A percentile compares a stretch with the other conserved stretches of the same genome.
phyloP scores from a whole-genome alignment of 2,113 vertebrate genomes.

The Meles meles region DNA sequence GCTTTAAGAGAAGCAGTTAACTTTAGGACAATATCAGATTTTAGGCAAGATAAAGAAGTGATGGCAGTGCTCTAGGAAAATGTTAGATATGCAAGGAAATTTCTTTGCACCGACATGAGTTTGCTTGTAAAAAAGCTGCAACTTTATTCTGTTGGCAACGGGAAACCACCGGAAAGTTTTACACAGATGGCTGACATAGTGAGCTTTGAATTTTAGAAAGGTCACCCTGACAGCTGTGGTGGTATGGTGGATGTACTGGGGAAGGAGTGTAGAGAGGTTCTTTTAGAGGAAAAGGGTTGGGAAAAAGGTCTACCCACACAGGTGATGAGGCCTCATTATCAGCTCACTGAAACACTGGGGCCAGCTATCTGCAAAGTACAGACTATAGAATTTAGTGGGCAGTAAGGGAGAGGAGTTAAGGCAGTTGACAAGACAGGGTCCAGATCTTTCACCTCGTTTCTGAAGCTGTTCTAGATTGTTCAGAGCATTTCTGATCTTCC shows the following conservation, averaged over 20 bases:
- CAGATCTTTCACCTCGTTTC: background rate
- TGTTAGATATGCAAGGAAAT: background rate
- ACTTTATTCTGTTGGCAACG: background rate
- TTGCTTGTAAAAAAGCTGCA: background rate
- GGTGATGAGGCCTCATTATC: background rate
- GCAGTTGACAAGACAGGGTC: background rate
- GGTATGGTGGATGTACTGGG: background rate
- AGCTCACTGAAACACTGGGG: background rate
- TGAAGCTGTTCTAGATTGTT: background rate
- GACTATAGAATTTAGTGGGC: background rate
- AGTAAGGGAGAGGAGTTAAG: background rate
- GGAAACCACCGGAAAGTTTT: background rate
- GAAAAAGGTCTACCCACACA: background rate
- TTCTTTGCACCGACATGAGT: background rate
- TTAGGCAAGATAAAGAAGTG: background rate
- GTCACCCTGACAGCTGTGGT: background rate
- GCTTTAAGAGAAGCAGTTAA: background rate
- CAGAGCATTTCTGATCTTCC: background rate
- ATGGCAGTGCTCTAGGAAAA: background rate
- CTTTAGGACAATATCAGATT: background rate
- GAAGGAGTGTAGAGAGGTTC: background rate
- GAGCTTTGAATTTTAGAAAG: background rate
- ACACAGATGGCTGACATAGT: background rate
- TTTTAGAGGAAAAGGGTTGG: background rate
- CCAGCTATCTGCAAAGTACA: background rate